Conservation (phyloP, 2,113 vertebrate genomes). For the Trematomus loennbergii region DNA sequence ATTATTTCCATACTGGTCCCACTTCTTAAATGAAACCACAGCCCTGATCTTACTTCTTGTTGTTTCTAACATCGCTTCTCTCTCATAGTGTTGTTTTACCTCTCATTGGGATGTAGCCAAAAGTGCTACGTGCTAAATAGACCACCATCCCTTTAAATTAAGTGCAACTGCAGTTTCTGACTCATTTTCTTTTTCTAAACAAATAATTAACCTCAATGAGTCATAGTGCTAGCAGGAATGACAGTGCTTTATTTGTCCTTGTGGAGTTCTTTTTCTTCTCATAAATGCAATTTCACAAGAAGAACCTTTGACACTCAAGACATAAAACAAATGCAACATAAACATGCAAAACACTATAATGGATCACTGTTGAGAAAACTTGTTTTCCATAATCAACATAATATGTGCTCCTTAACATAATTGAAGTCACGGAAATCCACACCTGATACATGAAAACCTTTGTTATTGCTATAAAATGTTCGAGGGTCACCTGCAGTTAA, state of each 20-base stretch:
- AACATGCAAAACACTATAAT: background rate
- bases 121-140: conserved; percentile 11
- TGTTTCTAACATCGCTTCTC: background rate
- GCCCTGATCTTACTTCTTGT: background rate
- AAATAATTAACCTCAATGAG: conserved; percentile 31
- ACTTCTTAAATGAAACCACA: background rate
- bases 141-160: conserved; percentile 1
- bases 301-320: background rate
- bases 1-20: background rate
- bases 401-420: background rate
- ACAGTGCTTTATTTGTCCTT: background rate
- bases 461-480: background rate
- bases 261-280: background rate
- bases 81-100: background rate
- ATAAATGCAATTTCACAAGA: background rate
- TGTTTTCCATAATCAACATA: background rate
- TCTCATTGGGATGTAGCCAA: conserved; percentile 4
- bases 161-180: conserved; percentile 18
- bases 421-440: background rate
- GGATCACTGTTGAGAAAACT: background rate
- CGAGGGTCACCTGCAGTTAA: background rate
- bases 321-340: background rate
- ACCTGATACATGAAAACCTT: background rate
- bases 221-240: conserved; percentile 3
- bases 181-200: background rate